A percentile compares a stretch with the other conserved stretches of the same genome.
Conservation (phyloP, 2,888 invertebrate genomes). For the Troides helena region DNA sequence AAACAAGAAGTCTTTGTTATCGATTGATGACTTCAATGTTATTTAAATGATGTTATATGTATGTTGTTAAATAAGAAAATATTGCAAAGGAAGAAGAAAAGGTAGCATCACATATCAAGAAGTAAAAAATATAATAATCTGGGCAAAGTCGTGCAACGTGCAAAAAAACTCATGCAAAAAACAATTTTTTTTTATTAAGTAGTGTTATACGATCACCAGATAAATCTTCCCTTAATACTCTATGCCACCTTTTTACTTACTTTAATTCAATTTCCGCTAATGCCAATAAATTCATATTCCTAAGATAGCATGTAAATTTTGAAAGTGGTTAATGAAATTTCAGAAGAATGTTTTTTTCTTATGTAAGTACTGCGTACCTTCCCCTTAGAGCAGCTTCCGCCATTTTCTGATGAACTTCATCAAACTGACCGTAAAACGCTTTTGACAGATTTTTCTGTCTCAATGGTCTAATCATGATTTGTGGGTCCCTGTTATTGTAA, state of each 20-base stretch:
- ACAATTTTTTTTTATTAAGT: too few relatives aligned
- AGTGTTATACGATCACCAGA: too few relatives aligned
- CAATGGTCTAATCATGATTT: slow-evolving; percentile 77
- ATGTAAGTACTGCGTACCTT: slow-evolving; percentile 60
- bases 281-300: slow-evolving; percentile 63
- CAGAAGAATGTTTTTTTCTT: neutral
- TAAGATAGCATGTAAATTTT: slow-evolving; percentile 54
- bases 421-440: slow-evolving; percentile 77
- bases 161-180: too few relatives aligned
- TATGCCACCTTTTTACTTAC: slow-evolving; percentile 47
- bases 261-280: slow-evolving; percentile 51
- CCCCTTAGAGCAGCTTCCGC: slow-evolving; percentile 77
- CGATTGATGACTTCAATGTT: too few relatives aligned
- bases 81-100: neutral
- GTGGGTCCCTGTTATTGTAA: slow-evolving; percentile 53
- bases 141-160: too few relatives aligned
- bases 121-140: neutral
- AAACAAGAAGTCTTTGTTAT: too few relatives aligned
- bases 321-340: neutral
- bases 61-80: neutral
- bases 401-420: slow-evolving; percentile 80
- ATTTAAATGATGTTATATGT: too few relatives aligned
- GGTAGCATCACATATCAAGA: neutral
- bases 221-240: neutral
- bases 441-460: slow-evolving; percentile 82